Evolutionary conservation across 2,797 vertebrate species (phyloP).

Genomic region (Platalea minor): DNA sequence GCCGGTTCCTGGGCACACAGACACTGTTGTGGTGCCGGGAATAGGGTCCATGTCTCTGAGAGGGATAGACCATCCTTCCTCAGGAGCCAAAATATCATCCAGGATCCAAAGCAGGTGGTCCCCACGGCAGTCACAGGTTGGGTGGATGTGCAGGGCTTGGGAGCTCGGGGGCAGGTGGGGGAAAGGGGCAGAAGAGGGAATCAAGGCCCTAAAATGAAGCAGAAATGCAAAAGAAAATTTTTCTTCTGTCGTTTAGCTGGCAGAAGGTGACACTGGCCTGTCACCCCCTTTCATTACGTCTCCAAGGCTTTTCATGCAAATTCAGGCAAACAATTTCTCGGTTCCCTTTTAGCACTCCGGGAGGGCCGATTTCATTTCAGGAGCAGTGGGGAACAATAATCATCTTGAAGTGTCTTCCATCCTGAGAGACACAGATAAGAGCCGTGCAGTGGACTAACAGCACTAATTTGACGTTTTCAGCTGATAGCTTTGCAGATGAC

Average conservation of each 20-base stretch:
- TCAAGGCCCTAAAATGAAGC: neutral
- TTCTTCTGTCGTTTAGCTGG: neutral
- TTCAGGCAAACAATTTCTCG: constrained; percentile 68
- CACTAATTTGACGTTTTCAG: constrained; percentile 61
- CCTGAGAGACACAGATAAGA: constrained; percentile 74
- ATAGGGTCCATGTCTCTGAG: rapidly evolving
- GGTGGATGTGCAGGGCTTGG: rapidly evolving
- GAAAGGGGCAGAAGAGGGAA: neutral
- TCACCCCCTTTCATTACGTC: constrained; percentile 60
- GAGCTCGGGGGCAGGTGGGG: rapidly evolving
- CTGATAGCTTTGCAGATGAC: constrained; percentile 68
- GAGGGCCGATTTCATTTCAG: constrained; percentile 67
- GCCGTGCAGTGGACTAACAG: constrained; percentile 54
- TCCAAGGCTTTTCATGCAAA: constrained; percentile 71
- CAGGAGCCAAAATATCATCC: neutral
- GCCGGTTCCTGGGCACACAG: neutral
- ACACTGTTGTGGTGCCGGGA: neutral
- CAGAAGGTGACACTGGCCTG: constrained; percentile 45
- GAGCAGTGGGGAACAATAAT: constrained; percentile 58
- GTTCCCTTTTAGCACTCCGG: constrained; percentile 58
- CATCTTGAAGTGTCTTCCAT: constrained; percentile 68
- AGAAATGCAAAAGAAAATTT: constrained; percentile 15
- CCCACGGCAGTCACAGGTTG: rapidly evolving
- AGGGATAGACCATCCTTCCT: neutral
- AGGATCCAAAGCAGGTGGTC: neutral